These are phyloP conservation scores for Diorhabda elongata DNA, from an alignment of 1,140 invertebrate genomes.

Conservation along the genomic window DNA sequence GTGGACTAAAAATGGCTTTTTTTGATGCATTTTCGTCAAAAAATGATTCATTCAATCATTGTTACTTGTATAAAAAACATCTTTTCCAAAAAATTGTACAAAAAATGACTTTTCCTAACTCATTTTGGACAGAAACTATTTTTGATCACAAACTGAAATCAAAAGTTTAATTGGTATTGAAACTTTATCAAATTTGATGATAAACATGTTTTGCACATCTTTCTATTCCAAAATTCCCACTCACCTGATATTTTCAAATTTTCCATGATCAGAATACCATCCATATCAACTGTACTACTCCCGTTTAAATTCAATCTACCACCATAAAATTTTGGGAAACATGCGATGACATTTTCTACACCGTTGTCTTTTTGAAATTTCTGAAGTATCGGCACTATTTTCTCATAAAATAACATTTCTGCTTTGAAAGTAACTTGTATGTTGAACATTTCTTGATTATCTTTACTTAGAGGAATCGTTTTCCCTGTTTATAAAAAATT, in stretches of 20 bases:
- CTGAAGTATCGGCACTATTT: constrained; percentile 48
- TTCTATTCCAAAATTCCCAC: too few relatives aligned
- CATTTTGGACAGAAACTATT: too few relatives aligned
- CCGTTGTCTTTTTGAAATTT: constrained; percentile 49
- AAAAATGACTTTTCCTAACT: too few relatives aligned
- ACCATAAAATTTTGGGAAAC: constrained; percentile 52
- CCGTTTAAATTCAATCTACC: constrained; percentile 47
- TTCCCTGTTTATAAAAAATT: constrained; percentile 42
- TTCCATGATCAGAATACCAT: constrained; percentile 54
- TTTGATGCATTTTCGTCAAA: too few relatives aligned
- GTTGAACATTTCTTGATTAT: constrained; percentile 53
- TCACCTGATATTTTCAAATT: constrained; percentile 46
- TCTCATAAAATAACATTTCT: constrained; percentile 53
- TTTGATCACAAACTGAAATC: too few relatives aligned
- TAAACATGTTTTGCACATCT: too few relatives aligned
- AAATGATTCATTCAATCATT: too few relatives aligned
- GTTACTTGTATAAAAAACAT: too few relatives aligned
- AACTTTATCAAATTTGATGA: too few relatives aligned
- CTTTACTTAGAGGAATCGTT: constrained; percentile 50
- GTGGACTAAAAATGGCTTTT: too few relatives aligned
- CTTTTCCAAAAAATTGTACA: too few relatives aligned
- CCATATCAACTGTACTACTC: constrained; percentile 46
- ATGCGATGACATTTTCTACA: constrained; percentile 40
- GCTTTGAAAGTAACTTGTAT: constrained; percentile 53
- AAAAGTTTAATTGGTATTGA: too few relatives aligned